Evolutionary conservation across 2,113 vertebrate genomes (phyloP).

Genomic region (Microcebus griseorufus): DNA sequence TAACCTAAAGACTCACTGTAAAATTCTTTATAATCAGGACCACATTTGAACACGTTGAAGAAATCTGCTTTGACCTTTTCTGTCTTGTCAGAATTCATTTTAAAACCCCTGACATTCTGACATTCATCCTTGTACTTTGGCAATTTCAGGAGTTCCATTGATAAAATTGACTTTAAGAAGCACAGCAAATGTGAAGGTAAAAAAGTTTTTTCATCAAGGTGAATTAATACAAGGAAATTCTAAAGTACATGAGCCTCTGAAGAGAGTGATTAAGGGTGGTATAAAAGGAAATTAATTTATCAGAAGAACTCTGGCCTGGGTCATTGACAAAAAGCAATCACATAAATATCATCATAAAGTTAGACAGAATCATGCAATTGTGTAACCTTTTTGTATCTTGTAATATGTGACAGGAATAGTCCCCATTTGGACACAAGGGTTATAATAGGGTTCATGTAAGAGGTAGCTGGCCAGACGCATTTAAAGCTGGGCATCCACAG

Average conservation of each 20-base stretch:
- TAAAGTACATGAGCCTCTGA: conserved; percentile 43
- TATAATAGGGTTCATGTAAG: neutral
- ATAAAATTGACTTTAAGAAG: conserved; percentile 73
- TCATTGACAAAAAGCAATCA: conserved; percentile 52
- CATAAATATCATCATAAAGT: conserved; percentile 73
- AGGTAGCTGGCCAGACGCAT: neutral
- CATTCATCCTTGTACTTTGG: conserved; percentile 71
- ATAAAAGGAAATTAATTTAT: conserved; percentile 72
- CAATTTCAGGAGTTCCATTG: conserved; percentile 62
- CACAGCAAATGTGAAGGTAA: conserved; percentile 54
- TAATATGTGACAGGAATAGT: conserved; percentile 41
- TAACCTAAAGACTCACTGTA: conserved; percentile 66
- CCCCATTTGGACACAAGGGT: neutral
- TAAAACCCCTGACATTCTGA: conserved; percentile 66
- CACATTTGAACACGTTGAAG: conserved; percentile 71
- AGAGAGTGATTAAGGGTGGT: conserved; percentile 39
- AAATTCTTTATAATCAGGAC: conserved; percentile 77
- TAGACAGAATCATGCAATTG: conserved; percentile 55
- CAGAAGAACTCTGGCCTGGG: conserved; percentile 45
- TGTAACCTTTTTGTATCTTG: conserved; percentile 67
- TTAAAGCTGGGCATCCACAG: neutral
- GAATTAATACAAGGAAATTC: conserved; percentile 64
- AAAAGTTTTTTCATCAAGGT: conserved; percentile 40
- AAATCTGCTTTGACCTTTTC: conserved; percentile 79
- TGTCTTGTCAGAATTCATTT: conserved; percentile 74